Evolutionary conservation across 2,888 invertebrate species (phyloP).

Genomic region (Hypercompe scribonia): DNA sequence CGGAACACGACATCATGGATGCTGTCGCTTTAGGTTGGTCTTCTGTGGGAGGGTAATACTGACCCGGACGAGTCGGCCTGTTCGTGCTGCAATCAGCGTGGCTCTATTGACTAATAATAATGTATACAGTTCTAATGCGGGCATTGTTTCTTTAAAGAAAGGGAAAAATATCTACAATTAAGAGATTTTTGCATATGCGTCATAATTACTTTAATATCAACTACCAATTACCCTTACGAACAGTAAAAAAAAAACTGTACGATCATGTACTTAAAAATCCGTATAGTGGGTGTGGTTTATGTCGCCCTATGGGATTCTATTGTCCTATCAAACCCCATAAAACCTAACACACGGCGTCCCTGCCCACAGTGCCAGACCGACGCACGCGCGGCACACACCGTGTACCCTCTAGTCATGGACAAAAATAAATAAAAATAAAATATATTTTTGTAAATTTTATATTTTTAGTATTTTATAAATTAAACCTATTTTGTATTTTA

Average conservation of each 20-base stretch:
- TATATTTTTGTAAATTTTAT: background rate
- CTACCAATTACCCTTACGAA: background rate
- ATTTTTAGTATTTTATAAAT: slow-evolving; percentile 4
- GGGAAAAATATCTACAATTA: too few species aligned
- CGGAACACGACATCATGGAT: too few species aligned
- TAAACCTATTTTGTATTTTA: slow-evolving; percentile 17
- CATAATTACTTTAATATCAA: too few species aligned
- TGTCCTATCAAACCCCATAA: slow-evolving; percentile 45
- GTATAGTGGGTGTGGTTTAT: slow-evolving; percentile 63
- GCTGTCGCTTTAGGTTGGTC: too few species aligned
- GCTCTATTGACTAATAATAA: too few species aligned
- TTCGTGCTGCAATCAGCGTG: too few species aligned
- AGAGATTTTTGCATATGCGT: background rate
- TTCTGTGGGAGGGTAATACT: too few species aligned
- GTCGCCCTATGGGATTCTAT: slow-evolving; percentile 44
- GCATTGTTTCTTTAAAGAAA: too few species aligned
- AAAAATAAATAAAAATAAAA: slow-evolving; percentile 20
- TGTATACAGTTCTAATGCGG: too few species aligned
- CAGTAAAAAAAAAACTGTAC: slow-evolving; percentile 7
- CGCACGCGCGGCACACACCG: slow-evolving; percentile 53
- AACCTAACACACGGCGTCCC: slow-evolving; percentile 52
- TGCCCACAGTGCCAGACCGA: slow-evolving; percentile 62
- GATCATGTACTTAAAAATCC: slow-evolving; percentile 22
- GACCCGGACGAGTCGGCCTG: too few species aligned
- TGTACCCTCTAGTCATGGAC: slow-evolving; percentile 46